Evolutionary conservation across 1,140 invertebrate genomes (phyloP).

Genomic region (Muscidifurax raptorellus): DNA sequence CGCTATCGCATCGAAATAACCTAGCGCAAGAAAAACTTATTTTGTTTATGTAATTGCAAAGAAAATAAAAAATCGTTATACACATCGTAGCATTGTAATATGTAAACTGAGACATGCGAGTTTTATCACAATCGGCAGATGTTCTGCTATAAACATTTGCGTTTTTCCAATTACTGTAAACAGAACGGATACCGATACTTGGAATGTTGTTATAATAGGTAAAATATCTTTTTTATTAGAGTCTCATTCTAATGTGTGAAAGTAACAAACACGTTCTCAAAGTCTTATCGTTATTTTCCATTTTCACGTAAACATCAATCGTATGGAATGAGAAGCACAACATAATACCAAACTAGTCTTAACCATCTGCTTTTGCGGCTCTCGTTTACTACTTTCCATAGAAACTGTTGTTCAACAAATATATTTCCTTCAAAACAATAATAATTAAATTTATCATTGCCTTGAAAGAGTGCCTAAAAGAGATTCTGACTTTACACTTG

Average conservation of each 20-base stretch:
- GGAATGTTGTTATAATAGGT: slow-evolving; percentile 34
- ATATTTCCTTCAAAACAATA: background rate
- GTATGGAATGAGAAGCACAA: slow-evolving; percentile 26
- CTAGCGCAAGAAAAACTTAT: background rate
- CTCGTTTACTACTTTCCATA: background rate
- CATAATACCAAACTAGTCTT: slow-evolving; percentile 3
- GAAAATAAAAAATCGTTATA: slow-evolving; percentile 8
- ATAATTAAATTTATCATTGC: background rate
- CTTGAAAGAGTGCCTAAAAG: background rate
- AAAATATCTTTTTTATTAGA: slow-evolving; percentile 13
- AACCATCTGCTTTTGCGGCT: background rate
- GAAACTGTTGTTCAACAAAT: background rate
- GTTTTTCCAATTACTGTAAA: slow-evolving; percentile 3
- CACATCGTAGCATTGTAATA: slow-evolving; percentile 7
- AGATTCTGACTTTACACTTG: background rate
- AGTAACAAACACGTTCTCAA: slow-evolving; percentile 11
- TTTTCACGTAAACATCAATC: background rate
- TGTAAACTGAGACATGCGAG: slow-evolving; percentile 2
- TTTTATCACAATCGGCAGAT: slow-evolving; percentile 31
- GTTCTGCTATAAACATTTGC: background rate
- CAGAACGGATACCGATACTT: background rate
- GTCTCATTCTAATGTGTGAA: slow-evolving; percentile 3
- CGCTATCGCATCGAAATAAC: background rate
- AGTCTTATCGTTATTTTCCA: background rate
- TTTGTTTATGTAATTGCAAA: background rate